phyloP scores from a whole-genome alignment of 1,140 invertebrate species.

The Berghia stephanieae region DNA sequence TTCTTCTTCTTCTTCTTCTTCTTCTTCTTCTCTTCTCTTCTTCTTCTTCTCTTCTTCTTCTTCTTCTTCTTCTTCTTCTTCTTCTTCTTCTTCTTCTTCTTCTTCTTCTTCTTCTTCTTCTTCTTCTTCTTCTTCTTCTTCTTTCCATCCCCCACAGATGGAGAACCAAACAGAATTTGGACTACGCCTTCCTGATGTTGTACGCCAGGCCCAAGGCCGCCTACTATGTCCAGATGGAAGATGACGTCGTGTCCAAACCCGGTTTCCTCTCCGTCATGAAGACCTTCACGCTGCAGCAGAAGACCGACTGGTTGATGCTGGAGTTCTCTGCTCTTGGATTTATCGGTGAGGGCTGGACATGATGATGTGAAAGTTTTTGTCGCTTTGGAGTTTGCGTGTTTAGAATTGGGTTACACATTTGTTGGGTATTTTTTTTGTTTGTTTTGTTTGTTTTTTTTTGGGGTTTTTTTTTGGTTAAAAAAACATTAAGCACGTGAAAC shows the following conservation, averaged over 20 bases:
- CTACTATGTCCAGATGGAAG: conserved; percentile 87
- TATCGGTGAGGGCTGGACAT: conserved; percentile 57
- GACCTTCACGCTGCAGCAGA: conserved; percentile 81
- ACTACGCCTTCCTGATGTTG: conserved; percentile 96
- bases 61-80: conserved; percentile 8
- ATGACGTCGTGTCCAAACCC: conserved; percentile 91
- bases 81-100: not conserved
- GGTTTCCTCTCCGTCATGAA: conserved; percentile 87
- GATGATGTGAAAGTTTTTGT: not conserved
- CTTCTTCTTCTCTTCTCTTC: not conserved
- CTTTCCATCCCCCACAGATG: conserved; percentile 71
- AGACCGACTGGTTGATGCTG: conserved; percentile 89
- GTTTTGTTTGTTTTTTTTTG: too few relatives aligned
- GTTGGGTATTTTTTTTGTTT: too few relatives aligned
- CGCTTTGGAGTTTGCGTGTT: not conserved
- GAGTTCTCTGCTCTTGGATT: conserved; percentile 88
- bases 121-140: not conserved
- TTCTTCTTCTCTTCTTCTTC: not conserved
- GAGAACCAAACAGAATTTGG: conserved; percentile 96
- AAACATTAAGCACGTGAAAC: too few relatives aligned
- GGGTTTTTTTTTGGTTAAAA: too few relatives aligned
- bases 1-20: not conserved
- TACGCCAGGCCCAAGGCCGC: conserved; percentile 79
- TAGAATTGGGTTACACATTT: not conserved
- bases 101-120: not conserved